phyloP scores from a whole-genome alignment of 2,113 vertebrate genomes.

The Sminthopsis crassicaudata region DNA sequence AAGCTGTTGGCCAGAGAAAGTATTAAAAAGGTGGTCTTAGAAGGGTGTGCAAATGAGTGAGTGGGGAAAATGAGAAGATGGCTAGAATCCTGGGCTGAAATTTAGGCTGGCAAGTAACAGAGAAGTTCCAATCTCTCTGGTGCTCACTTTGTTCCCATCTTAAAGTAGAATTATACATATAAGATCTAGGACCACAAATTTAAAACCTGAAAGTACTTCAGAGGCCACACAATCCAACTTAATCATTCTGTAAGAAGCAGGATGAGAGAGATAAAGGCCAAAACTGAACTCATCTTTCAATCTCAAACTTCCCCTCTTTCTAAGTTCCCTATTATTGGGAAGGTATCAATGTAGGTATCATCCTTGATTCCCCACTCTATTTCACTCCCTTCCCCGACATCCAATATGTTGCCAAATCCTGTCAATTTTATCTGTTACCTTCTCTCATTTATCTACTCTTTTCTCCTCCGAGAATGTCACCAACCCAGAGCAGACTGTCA shows the following conservation, averaged over 20 bases:
- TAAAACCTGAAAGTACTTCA: background rate
- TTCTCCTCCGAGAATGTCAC: background rate
- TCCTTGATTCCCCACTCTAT: background rate
- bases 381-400: background rate
- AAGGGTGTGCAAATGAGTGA: background rate
- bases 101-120: background rate
- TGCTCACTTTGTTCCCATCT: background rate
- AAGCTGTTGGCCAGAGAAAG: background rate
- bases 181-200: background rate
- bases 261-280: background rate
- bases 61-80: background rate
- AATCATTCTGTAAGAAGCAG: background rate
- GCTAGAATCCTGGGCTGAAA: background rate
- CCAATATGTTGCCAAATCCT: background rate
- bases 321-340: background rate
- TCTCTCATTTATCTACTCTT: background rate
- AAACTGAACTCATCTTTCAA: background rate
- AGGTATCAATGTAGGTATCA: background rate
- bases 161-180: background rate
- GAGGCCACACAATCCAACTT: background rate
- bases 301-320: background rate
- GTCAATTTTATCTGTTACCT: background rate
- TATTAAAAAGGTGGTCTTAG: background rate
- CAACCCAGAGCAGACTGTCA: background rate
- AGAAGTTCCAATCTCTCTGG: background rate